Evolutionary conservation across 1,140 invertebrate genomes (phyloP).

Genomic region (Cataglyphis hispanica): DNA sequence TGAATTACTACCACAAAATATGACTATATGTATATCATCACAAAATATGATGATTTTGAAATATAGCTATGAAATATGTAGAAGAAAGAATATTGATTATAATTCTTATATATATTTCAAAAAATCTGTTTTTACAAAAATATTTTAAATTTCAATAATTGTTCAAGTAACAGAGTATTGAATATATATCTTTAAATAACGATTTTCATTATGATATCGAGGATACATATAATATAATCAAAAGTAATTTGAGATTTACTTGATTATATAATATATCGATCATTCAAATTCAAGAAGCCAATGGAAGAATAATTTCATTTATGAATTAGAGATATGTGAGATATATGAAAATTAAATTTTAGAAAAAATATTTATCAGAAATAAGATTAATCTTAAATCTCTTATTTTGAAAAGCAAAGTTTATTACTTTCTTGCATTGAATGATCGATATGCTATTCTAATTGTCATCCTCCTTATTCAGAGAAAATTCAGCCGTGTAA

Average conservation of each 20-base stretch:
- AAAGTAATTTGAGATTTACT: not conserved
- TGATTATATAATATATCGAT: not conserved
- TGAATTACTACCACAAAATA: no score
- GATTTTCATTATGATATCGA: not conserved
- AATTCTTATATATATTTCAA: no score
- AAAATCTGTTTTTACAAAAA: no score
- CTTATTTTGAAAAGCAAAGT: not conserved
- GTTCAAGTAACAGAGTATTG: not conserved
- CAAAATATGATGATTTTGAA: no score
- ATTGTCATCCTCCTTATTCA: not conserved
- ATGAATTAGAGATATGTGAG: not conserved
- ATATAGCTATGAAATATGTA: no score
- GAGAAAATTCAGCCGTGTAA: not conserved
- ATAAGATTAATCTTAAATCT: not conserved
- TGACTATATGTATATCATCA: no score
- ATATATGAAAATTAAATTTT: conserved; percentile 1
- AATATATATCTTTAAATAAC: not conserved
- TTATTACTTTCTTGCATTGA: not conserved
- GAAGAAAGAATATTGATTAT: no score
- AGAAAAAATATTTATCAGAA: not conserved
- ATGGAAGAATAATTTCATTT: conserved; percentile 5
- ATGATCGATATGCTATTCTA: not conserved
- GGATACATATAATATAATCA: not conserved
- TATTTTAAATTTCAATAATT: not conserved
- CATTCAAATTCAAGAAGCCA: not conserved